Evolutionary conservation across 1,140 invertebrate species (phyloP).

Genomic region (Metopolophium dirhodum): DNA sequence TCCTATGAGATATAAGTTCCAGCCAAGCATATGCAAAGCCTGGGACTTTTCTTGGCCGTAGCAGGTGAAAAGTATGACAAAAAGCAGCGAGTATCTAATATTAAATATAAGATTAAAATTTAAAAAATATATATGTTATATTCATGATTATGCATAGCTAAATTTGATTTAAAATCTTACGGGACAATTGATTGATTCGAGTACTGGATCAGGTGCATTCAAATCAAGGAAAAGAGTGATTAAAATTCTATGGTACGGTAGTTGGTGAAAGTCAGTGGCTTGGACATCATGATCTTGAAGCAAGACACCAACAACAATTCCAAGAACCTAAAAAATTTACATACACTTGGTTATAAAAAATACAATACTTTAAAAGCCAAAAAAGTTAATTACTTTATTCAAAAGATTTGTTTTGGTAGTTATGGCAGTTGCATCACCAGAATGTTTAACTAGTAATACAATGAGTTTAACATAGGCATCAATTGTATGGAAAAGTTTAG

Average conservation of each 20-base stretch:
- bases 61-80: conserved; percentile 89
- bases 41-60: conserved; percentile 92
- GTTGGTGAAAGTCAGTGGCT: conserved; percentile 89
- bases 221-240: conserved; percentile 97
- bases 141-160: not conserved
- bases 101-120: not conserved
- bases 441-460: conserved; percentile 94
- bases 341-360: not conserved
- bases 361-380: not conserved
- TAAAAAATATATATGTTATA: not conserved
- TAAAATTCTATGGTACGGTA: conserved; percentile 97
- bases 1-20: conserved; percentile 93
- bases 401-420: conserved; percentile 95
- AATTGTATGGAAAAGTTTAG: conserved; percentile 93
- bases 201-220: conserved; percentile 88
- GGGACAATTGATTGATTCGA: conserved; percentile 92
- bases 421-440: conserved; percentile 84
- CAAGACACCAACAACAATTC: conserved; percentile 93
- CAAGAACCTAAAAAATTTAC: conserved; percentile 62
- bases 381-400: conserved; percentile 77
- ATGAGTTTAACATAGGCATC: conserved; percentile 96
- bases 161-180: conserved; percentile 61
- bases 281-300: conserved; percentile 90
- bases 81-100: conserved; percentile 86
- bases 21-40: conserved; percentile 99